Evolutionary conservation across 2,797 vertebrate species (phyloP).

Genomic region (Typhlichthys subterraneus): DNA sequence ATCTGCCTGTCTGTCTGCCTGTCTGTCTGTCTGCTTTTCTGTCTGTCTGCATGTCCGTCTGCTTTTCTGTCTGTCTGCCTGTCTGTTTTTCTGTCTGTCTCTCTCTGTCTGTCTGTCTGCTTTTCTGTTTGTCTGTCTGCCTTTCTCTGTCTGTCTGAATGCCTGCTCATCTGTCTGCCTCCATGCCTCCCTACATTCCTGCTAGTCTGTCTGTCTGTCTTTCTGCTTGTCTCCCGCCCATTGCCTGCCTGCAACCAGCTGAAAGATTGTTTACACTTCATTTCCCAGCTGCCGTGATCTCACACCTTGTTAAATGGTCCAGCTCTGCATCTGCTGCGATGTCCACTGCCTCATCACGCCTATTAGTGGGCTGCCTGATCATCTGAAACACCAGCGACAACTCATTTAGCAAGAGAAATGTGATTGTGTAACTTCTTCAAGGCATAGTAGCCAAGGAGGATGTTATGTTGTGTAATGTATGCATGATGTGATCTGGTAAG

Average conservation of each 20-base stretch:
- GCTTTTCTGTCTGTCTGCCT: too few relatives aligned
- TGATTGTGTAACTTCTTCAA: constrained; percentile 1
- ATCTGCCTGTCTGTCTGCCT: too few relatives aligned
- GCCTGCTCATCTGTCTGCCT: too few relatives aligned
- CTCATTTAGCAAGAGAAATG: constrained; percentile 8
- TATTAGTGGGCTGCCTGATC: constrained; percentile 5
- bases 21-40: too few relatives aligned
- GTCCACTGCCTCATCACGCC: constrained; percentile 21
- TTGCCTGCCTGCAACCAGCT: constrained; percentile 7
- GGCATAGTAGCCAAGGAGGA: not conserved
- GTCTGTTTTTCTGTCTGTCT: too few relatives aligned
- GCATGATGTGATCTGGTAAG: constrained; percentile 1
- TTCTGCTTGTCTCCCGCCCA: not conserved
- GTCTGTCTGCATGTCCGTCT: too few relatives aligned
- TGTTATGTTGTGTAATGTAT: not conserved
- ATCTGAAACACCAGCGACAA: constrained; percentile 3
- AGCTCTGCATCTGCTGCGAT: constrained; percentile 15
- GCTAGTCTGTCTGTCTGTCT: too few relatives aligned
- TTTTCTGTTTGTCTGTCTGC: too few relatives aligned
- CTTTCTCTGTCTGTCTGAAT: too few relatives aligned
- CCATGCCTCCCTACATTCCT: too few relatives aligned
- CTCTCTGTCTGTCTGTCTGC: too few relatives aligned
- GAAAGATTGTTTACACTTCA: constrained; percentile 24
- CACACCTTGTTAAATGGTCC: constrained; percentile 23
- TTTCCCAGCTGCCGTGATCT: constrained; percentile 3